These are phyloP conservation scores for Mus musculus DNA, from an alignment of 2,113 vertebrate genomes.

Conservation along the genomic window GRCm39 chrX:35151001-35151500, in stretches of 20 bases:
- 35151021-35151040: neutral
- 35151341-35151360: neutral
- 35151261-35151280: neutral
- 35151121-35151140: neutral
- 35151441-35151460: slow-evolving; percentile 7
- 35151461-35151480: neutral
- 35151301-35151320: neutral
- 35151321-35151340: slow-evolving; percentile 30
- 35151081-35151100: slow-evolving; percentile 3
- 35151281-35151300: neutral
- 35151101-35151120: neutral
- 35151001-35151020: neutral
- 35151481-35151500: neutral
- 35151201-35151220: neutral
- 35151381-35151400: slow-evolving; percentile 22
- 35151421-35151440: slow-evolving; percentile 27
- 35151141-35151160: neutral
- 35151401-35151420: slow-evolving; percentile 34
- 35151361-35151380: neutral
- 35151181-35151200: neutral
- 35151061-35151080: neutral
- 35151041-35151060: neutral
- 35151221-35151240: neutral
- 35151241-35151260: neutral
- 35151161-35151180: neutral